phyloP scores from a whole-genome alignment of 2,797 vertebrate genomes.

The Sternotherus odoratus region DNA sequence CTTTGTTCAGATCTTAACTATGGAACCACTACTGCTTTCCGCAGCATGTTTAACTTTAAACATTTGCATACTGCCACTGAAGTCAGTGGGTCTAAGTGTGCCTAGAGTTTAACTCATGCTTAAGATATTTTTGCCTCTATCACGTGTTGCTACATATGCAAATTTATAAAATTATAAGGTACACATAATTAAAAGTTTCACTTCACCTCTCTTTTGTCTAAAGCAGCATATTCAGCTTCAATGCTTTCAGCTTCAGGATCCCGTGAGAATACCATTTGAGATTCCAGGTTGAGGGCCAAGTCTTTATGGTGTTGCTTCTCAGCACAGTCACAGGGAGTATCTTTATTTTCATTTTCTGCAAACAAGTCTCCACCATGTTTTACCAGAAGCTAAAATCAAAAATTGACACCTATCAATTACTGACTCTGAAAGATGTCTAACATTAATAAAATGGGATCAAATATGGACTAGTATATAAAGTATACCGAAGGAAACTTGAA shows the following conservation, averaged over 20 bases:
- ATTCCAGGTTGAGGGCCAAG: slow-evolving; percentile 96
- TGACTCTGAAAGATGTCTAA: background rate
- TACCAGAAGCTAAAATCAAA: slow-evolving; percentile 88
- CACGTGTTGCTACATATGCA: background rate
- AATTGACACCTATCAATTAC: slow-evolving; percentile 28
- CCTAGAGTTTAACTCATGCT: background rate
- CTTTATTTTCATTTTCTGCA: slow-evolving; percentile 96
- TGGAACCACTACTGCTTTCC: background rate
- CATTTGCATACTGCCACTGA: background rate
- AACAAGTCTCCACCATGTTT: slow-evolving; percentile 95
- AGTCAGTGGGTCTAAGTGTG: background rate
- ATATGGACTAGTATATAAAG: background rate
- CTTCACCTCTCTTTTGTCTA: slow-evolving; percentile 96
- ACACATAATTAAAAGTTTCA: slow-evolving; percentile 1
- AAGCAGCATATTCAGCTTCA: slow-evolving; percentile 96
- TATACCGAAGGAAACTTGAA: background rate
- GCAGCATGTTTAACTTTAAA: slow-evolving; percentile 17
- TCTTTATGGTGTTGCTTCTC: slow-evolving; percentile 98
- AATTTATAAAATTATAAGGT: background rate
- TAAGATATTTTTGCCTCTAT: background rate
- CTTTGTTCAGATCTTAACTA: background rate
- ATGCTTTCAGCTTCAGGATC: slow-evolving; percentile 95
- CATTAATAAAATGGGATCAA: background rate
- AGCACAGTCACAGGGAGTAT: slow-evolving; percentile 98
- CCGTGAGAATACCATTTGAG: slow-evolving; percentile 98